phyloP scores from a whole-genome alignment of 2,797 vertebrate genomes.

The Odontamblyopus lacepedii region DNA sequence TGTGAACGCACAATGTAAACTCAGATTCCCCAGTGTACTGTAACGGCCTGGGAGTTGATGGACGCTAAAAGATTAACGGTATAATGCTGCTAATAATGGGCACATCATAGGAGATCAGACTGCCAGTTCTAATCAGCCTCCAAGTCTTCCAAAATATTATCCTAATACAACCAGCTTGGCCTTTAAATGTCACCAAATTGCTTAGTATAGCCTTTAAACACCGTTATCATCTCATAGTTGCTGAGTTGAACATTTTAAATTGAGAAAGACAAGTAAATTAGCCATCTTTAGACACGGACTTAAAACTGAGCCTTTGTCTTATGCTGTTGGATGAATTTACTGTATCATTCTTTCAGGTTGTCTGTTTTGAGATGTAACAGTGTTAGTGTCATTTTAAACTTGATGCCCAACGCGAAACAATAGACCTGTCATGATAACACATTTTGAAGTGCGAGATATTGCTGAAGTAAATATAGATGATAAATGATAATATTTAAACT shows the following conservation, averaged over 20 bases:
- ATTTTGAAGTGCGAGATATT: neutral
- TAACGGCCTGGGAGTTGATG: slow-evolving; percentile 32
- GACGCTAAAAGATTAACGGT: slow-evolving; percentile 59
- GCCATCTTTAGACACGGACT: slow-evolving; percentile 19
- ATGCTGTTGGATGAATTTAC: neutral
- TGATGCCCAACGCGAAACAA: neutral
- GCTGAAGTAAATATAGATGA: no score
- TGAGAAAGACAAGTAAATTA: slow-evolving; percentile 48
- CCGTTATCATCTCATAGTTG: slow-evolving; percentile 43
- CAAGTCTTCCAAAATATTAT: slow-evolving; percentile 31
- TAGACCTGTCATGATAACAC: neutral
- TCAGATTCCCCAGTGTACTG: slow-evolving; percentile 18
- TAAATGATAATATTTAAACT: no score
- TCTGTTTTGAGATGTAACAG: neutral
- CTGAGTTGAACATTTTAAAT: slow-evolving; percentile 61
- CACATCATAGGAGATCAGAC: slow-evolving; percentile 58
- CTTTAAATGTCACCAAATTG: slow-evolving; percentile 60
- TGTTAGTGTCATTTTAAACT: neutral
- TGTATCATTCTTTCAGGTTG: neutral
- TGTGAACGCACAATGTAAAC: slow-evolving; percentile 37
- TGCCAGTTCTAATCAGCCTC: slow-evolving; percentile 64
- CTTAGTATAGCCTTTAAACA: slow-evolving; percentile 43
- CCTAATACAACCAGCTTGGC: slow-evolving; percentile 43
- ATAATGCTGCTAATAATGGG: slow-evolving; percentile 64
- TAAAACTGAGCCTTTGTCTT: slow-evolving; percentile 1